Percentiles rank a stretch among this genome's conserved stretches.
Evolutionary conservation across 2,888 invertebrate genomes (phyloP).

Genomic region (Neelides folsomi): DNA sequence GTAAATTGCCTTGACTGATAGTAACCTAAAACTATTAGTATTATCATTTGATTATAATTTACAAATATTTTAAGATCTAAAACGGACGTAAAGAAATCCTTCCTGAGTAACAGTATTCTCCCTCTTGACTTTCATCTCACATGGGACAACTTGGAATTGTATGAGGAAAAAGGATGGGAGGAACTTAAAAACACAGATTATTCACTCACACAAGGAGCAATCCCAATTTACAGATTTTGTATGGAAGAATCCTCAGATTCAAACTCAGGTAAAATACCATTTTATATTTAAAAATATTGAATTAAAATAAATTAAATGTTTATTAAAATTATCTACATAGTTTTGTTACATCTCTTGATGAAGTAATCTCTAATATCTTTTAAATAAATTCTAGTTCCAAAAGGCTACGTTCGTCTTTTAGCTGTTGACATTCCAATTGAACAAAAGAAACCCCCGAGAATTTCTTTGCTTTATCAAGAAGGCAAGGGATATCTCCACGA

Average conservation of each 20-base stretch:
- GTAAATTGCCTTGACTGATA: no score
- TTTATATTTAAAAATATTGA: background rate
- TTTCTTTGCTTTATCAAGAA: background rate
- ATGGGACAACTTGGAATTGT: slow-evolving; percentile 33
- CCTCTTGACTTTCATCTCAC: slow-evolving; percentile 27
- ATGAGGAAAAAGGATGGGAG: slow-evolving; percentile 23
- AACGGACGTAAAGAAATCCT: slow-evolving; percentile 7
- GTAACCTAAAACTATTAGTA: no score
- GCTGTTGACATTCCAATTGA: slow-evolving; percentile 19
- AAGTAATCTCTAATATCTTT: no score
- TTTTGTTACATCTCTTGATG: no score
- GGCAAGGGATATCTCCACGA: background rate
- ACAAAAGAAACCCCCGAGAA: background rate
- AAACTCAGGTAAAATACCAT: slow-evolving; percentile 14
- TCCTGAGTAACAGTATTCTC: slow-evolving; percentile 25
- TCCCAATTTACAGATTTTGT: slow-evolving; percentile 28
- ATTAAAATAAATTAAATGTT: no score
- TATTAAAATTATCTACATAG: no score
- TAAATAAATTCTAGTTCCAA: slow-evolving; percentile 13
- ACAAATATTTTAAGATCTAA: no score
- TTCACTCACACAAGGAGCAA: slow-evolving; percentile 26
- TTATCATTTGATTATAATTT: no score
- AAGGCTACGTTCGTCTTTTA: slow-evolving; percentile 29
- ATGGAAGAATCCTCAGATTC: slow-evolving; percentile 30
- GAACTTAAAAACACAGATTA: slow-evolving; percentile 25